Evolutionary conservation across 2,797 vertebrate species (phyloP).

Genomic region (Rhadinocentrus ornatus): DNA sequence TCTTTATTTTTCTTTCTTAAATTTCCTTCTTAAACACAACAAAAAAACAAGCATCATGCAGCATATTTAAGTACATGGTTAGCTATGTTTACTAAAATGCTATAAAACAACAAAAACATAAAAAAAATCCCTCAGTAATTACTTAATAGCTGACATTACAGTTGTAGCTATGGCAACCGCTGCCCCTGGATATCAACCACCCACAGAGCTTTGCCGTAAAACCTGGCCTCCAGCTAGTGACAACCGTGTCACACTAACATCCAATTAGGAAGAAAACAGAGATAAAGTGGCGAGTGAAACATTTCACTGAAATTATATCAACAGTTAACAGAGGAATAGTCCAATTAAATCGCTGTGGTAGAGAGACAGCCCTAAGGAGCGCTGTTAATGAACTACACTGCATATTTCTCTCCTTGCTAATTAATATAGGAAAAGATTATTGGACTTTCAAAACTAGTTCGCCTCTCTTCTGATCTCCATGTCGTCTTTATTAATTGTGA

Average conservation of each 20-base stretch:
- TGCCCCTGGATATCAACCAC: slow-evolving; percentile 34
- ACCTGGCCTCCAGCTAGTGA: slow-evolving; percentile 35
- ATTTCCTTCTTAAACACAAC: neutral
- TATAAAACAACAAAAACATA: slow-evolving; percentile 9
- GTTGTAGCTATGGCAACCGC: slow-evolving; percentile 37
- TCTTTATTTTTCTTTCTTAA: too few species aligned
- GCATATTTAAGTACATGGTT: neutral
- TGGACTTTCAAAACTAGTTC: slow-evolving; percentile 42
- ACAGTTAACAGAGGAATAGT: slow-evolving; percentile 61
- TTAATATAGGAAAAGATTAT: slow-evolving; percentile 65
- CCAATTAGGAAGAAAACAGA: slow-evolving; percentile 65
- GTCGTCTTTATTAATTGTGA: slow-evolving; percentile 38
- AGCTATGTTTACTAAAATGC: slow-evolving; percentile 1
- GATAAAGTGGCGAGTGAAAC: slow-evolving; percentile 61
- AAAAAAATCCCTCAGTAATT: neutral
- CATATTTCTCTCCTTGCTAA: slow-evolving; percentile 58
- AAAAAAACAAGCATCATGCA: neutral
- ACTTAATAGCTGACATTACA: slow-evolving; percentile 18
- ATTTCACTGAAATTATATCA: slow-evolving; percentile 59
- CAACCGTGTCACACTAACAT: slow-evolving; percentile 43
- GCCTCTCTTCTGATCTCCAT: slow-evolving; percentile 33
- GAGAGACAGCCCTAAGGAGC: slow-evolving; percentile 57
- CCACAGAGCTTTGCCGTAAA: slow-evolving; percentile 35
- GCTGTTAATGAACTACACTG: slow-evolving; percentile 67
- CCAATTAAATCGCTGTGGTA: slow-evolving; percentile 68